phyloP scores from a whole-genome alignment of 2,797 vertebrate genomes.

The Crenuchus spilurus region DNA sequence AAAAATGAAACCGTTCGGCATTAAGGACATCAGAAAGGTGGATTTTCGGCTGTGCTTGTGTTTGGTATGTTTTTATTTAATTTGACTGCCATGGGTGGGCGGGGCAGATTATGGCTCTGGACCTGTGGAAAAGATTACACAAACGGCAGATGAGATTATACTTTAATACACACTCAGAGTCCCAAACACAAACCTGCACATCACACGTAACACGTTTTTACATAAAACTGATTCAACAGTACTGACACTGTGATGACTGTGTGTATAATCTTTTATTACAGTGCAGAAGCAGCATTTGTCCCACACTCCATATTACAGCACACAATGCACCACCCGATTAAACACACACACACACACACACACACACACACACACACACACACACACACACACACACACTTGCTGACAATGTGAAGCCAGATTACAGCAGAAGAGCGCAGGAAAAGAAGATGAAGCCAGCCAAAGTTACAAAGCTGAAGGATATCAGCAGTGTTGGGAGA shows the following conservation, averaged over 20 bases:
- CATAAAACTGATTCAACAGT: neutral
- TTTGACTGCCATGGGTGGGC: too few species aligned
- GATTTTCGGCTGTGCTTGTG: constrained; percentile 20
- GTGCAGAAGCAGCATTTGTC: neutral
- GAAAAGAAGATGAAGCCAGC: neutral
- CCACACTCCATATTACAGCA: constrained; percentile 4
- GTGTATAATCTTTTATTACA: neutral
- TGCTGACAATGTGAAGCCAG: neutral
- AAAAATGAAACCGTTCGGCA: too few species aligned
- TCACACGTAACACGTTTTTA: neutral
- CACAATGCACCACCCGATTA: neutral
- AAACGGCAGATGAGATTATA: constrained; percentile 1
- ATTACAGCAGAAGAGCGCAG: neutral
- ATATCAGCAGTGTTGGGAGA: neutral
- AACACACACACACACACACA: constrained; percentile 26
- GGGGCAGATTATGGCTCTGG: constrained; percentile 4
- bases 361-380: constrained; percentile 49
- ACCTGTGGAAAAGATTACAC: constrained; percentile 5
- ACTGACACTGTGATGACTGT: neutral
- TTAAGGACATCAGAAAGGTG: too few species aligned
- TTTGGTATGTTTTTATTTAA: constrained; percentile 31
- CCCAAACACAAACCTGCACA: neutral
- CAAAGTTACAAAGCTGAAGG: constrained; percentile 1
- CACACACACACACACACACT: neutral
- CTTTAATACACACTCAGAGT: neutral